These are phyloP conservation scores for Enteromius anoplus DNA, from an alignment of 2,797 vertebrate genomes.

Conservation along the genomic window DNA sequence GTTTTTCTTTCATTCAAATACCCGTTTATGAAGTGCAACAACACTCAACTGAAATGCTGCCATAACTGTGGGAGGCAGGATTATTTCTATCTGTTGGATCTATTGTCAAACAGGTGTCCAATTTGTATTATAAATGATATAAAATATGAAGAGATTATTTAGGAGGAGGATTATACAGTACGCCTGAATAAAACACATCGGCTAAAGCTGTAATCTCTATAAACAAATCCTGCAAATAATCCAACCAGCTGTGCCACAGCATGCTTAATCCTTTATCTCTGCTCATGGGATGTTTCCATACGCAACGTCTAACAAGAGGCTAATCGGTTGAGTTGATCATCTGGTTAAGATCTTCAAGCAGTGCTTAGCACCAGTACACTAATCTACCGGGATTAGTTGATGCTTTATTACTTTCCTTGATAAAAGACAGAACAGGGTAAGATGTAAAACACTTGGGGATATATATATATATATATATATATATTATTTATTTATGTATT, in stretches of 20 bases:
- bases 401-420: background rate
- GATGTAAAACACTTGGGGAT: background rate
- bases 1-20: background rate
- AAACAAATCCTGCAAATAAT: slow-evolving; percentile 34
- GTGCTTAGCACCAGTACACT: background rate
- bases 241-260: background rate
- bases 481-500: too few relatives aligned
- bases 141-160: slow-evolving; percentile 6
- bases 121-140: background rate
- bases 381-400: background rate
- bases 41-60: background rate
- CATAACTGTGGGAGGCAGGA: background rate
- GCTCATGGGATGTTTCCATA: background rate
- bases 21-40: background rate
- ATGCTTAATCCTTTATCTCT: background rate
- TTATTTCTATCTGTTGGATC: background rate
- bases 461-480: too few relatives aligned
- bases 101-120: background rate
- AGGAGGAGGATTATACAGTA: slow-evolving; percentile 3
- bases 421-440: background rate
- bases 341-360: background rate
- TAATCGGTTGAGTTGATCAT: background rate
- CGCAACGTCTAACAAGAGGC: background rate
- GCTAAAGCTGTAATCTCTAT: slow-evolving; percentile 16
- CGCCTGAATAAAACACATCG: background rate